phyloP scores from a whole-genome alignment of 2,113 vertebrate genomes.

The Pristiophorus japonicus region DNA sequence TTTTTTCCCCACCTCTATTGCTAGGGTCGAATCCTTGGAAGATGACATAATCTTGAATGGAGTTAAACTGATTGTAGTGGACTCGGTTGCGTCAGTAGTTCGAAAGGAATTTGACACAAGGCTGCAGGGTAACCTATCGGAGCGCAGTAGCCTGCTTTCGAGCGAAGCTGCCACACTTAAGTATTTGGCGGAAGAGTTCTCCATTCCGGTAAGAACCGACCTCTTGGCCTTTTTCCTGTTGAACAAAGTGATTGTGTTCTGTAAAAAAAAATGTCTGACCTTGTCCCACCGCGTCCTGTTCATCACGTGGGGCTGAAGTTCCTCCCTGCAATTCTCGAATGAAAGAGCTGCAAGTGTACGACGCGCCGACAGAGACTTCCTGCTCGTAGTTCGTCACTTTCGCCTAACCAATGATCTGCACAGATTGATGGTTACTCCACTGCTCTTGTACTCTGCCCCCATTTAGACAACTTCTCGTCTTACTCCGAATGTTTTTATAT shows the following conservation, averaged over 20 bases:
- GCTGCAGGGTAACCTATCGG: conserved; percentile 65
- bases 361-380: neutral
- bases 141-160: conserved; percentile 68
- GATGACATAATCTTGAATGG: conserved; percentile 73
- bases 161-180: conserved; percentile 66
- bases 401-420: neutral
- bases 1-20: conserved; percentile 32
- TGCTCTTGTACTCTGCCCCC: neutral
- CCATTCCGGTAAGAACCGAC: conserved; percentile 75
- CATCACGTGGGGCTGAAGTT: neutral
- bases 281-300: neutral
- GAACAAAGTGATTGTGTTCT: neutral
- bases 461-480: neutral
- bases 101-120: conserved; percentile 75
- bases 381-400: neutral
- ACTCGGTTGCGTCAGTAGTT: conserved; percentile 75
- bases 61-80: conserved; percentile 67
- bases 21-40: conserved; percentile 68
- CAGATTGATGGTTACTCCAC: neutral
- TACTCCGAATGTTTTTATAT: neutral
- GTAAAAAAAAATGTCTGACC: neutral
- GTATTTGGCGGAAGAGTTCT: conserved; percentile 73
- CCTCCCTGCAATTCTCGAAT: neutral
- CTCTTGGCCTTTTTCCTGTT: neutral
- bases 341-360: neutral